Evolutionary conservation across 2,888 invertebrate genomes (phyloP), one percentile per base, ranked within the genome.

Genomic region (Scaptomyza cyrtandrae): DNA sequence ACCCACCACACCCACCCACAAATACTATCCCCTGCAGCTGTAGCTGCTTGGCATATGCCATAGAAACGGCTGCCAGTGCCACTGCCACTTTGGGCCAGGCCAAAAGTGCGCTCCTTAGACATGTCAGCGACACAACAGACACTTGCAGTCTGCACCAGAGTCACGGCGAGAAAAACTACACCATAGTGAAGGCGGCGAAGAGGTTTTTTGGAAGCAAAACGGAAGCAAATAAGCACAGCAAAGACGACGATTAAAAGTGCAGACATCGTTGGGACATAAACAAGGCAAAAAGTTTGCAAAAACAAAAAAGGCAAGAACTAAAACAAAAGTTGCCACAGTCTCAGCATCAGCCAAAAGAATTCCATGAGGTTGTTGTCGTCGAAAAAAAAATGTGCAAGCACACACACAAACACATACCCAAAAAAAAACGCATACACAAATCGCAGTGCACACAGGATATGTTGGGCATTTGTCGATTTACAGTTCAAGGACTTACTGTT

Each of bases 221-320:
- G 77, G 77, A 76, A 73, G 78, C 80, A 76, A 71, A 80, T 77
- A 78, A 78, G 77, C 67, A 77, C 53, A 74, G 67, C 80, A 66
- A 56, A 71, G 75, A 75, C 71, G 73, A 70, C 80, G 81, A 81
- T 81, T 81, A 81, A 84, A 81, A 84, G 81, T 84, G 85, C 85
- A 84, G 85, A 81, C 81, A 53, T 75, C 69, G 67, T 67, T 66
- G 69, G 67, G 71, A 78, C 85, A 84, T 80, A 78, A 81, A 75
- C 81, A 81, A 81, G 81, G 75, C 78, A 78, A 69, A 78, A 84
- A 78, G 81, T 75, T 68, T 71, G 80, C 77, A 80, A 31, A 29
- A 79, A 71, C 74, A 54, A 65, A 62, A 48, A 75, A 66, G 64
- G 48, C 50, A 45, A 63, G 57, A 81, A 78, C 79, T 67, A 78